A percentile compares a stretch with the other conserved stretches of the same genome.
Evolutionary conservation across 2,113 vertebrate genomes (phyloP).

Genomic region (Todiramphus chloris): DNA sequence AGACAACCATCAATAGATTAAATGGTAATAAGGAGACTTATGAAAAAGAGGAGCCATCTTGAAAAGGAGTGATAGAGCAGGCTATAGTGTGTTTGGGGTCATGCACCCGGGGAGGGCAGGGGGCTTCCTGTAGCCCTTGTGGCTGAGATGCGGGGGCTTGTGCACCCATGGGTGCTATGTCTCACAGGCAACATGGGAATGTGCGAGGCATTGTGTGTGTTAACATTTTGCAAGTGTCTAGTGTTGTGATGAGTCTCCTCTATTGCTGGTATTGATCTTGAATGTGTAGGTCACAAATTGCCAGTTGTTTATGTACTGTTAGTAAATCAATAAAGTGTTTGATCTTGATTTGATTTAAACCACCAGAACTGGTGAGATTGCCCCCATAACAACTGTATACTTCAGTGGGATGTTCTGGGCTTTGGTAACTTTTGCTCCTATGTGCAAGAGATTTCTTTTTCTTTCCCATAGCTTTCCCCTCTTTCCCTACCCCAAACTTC

Average conservation of each 20-base stretch:
- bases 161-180: rapidly evolving
- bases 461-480: neutral
- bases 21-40: neutral
- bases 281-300: neutral
- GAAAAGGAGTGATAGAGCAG: neutral
- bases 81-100: rapidly evolving
- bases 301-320: neutral
- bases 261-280: neutral
- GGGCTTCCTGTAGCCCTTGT: neutral
- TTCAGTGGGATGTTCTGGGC: neutral
- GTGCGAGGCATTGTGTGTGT: neutral
- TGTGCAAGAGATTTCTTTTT: neutral
- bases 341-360: neutral
- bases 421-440: neutral
- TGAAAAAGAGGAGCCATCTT: neutral
- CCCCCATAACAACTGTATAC: neutral
- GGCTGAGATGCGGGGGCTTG: rapidly evolving
- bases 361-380: neutral
- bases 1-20: neutral
- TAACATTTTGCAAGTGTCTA: neutral
- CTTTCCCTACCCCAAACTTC: neutral
- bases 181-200: neutral
- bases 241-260: neutral
- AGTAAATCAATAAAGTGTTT: too few relatives aligned
- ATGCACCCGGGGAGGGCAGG: rapidly evolving